Base-by-base conservation (phyloP, 2,797 vertebrate species). In the Aldrovandia affinis region DNA sequence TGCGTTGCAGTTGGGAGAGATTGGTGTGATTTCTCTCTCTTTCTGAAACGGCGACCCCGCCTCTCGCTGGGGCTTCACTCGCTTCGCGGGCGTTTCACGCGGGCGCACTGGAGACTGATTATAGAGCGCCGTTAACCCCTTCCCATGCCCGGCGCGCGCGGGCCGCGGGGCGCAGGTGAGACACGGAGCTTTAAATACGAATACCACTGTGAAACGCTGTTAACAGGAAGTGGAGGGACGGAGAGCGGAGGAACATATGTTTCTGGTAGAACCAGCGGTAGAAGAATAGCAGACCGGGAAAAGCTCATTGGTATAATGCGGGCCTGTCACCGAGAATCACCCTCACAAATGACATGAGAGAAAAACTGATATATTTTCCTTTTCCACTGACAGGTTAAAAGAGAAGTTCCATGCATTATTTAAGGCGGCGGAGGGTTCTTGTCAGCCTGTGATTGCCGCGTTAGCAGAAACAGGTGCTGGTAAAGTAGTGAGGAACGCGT, bases 251-350 rank as follows among this genome's bases (percentile, higher is more conserved):
- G 88, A 91, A 94, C 92, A 85, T 95, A 92, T 91, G 95, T 95
- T 95, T 94, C 93, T 95, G 90, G 78, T 92, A 94, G 93, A 93
- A 90, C 93, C 91, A 93, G 93, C 93, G 93, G 94, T 92, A 94
- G 93, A 94, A 91, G 92, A 94, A 92, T 91, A 91, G 94, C 90
- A 86, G 92, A 91, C 92, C 93, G 90, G 89, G 89, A 88, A 90
- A 92, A 92, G 92, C 89, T 95, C 94, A 96, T 96, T 96, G 95
- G 93, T 95, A 95, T 96, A 96, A 97, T 96, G 96, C 95, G 95
- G 94, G 90, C 91, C 92, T 96, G 94, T 96, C 96, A 96, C 94
- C 92, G 90, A 90, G 94, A 95, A 96, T 96, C 93, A 96, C 90
- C 93, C 90, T 96, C 95, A 95, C 88, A 89, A 94, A 94, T 86